These are phyloP conservation scores for Spermophilus dauricus DNA, from an alignment of 2,113 vertebrate species.

Conservation along the genomic window DNA sequence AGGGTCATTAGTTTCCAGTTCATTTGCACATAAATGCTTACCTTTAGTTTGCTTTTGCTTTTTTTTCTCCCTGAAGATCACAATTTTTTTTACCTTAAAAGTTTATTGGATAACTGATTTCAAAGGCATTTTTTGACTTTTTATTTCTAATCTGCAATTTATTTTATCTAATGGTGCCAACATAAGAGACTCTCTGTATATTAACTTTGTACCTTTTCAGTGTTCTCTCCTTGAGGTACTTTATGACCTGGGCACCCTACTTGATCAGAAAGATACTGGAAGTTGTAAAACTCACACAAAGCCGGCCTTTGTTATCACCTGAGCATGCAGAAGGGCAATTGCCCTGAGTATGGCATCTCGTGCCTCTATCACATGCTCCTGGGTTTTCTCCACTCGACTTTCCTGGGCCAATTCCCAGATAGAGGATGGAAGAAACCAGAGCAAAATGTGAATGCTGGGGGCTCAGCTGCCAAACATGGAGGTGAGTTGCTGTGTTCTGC, in stretches of 20 bases:
- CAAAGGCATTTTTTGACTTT: constrained; percentile 27
- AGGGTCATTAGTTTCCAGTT: background rate
- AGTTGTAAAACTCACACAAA: constrained; percentile 77
- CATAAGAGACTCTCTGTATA: background rate
- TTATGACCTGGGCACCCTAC: constrained; percentile 70
- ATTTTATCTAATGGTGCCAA: constrained; percentile 40
- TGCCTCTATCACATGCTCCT: background rate
- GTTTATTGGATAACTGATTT: background rate
- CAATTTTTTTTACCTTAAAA: constrained; percentile 29
- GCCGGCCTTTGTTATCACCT: constrained; percentile 68
- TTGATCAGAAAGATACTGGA: constrained; percentile 65
- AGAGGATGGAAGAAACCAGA: background rate
- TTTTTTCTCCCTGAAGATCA: background rate
- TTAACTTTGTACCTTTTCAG: constrained; percentile 58
- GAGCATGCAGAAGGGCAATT: background rate
- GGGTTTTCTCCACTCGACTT: background rate
- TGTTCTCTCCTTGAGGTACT: constrained; percentile 26
- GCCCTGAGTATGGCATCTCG: background rate
- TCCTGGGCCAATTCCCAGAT: background rate
- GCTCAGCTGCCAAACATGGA: background rate
- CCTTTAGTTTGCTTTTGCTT: background rate
- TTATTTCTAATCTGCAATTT: constrained; percentile 53
- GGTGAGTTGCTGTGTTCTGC: background rate
- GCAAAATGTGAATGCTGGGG: background rate
- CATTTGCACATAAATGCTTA: background rate